Percentiles rank a stretch among this genome's conserved stretches.
Conservation (phyloP, 2,113 vertebrate species). For the Odontesthes bonariensis region DNA sequence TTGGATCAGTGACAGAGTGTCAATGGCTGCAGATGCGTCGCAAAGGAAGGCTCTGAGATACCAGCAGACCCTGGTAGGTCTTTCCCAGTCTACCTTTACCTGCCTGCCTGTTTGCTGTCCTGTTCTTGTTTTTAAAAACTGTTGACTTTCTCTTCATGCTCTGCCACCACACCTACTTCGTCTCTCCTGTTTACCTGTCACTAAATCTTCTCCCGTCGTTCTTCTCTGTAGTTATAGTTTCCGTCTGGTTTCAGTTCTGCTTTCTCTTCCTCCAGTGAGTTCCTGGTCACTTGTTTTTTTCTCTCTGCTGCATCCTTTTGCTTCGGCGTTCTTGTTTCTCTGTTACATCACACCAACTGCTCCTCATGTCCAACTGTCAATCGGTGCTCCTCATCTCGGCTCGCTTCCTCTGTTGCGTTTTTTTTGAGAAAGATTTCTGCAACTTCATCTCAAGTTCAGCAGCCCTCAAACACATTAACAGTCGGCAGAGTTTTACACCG, state of each 20-base stretch:
- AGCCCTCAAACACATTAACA: conserved; percentile 19
- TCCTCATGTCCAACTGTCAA: not conserved
- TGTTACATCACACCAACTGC: conserved; percentile 21
- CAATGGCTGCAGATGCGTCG: conserved; percentile 90
- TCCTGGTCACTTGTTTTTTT: not conserved
- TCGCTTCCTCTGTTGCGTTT: not conserved
- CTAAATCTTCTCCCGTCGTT: not conserved
- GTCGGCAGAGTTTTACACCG: conserved; percentile 24
- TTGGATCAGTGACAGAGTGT: conserved; percentile 86
- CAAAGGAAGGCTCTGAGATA: conserved; percentile 88
- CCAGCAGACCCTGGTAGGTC: conserved; percentile 90
- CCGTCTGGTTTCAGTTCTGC: not conserved
- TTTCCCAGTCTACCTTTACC: conserved; percentile 46
- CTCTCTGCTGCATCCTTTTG: not conserved
- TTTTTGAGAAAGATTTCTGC: conserved; percentile 26
- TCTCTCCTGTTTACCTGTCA: conserved; percentile 19
- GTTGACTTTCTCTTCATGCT: not conserved
- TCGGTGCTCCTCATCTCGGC: not conserved
- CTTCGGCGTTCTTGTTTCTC: not conserved
- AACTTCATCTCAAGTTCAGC: conserved; percentile 30
- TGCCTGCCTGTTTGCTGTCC: conserved; percentile 33
- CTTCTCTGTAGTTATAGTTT: not conserved
- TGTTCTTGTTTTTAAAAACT: conserved; percentile 7
- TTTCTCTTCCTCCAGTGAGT: not conserved
- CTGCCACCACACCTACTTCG: not conserved